Conservation (phyloP, 2,888 invertebrate species). For the Dasysyrphus tricinctus region DNA sequence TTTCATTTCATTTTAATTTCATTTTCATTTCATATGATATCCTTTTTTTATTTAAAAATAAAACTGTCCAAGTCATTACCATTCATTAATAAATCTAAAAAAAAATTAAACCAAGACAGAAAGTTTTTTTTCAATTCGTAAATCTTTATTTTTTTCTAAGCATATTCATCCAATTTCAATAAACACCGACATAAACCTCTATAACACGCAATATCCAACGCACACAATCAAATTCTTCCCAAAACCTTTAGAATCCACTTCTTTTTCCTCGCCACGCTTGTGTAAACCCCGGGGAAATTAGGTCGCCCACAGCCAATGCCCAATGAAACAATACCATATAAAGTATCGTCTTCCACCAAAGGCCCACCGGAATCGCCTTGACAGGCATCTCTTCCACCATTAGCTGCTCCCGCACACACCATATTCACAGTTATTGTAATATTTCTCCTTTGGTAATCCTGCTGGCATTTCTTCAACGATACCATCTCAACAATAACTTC, state of each 20-base stretch:
- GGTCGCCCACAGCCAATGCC: conserved; percentile 77
- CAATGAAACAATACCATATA: conserved; percentile 84
- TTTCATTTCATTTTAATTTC: no score
- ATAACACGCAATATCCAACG: neutral
- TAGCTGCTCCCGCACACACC: conserved; percentile 69
- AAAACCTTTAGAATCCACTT: neutral
- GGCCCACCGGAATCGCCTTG: conserved; percentile 83
- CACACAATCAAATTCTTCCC: neutral
- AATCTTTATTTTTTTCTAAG: neutral
- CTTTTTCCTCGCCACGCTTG: neutral
- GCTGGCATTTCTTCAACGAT: neutral
- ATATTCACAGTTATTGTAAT: neutral
- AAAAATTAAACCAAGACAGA: no score
- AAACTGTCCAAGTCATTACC: no score
- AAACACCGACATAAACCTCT: no score
- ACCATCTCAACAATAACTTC: conserved; percentile 2
- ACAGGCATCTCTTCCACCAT: conserved; percentile 85
- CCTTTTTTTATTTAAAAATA: no score
- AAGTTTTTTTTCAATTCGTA: neutral
- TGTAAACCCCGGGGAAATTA: conserved; percentile 23
- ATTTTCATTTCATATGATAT: no score
- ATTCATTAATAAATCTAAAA: no score
- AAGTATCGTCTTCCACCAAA: conserved; percentile 78
- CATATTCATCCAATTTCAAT: neutral
- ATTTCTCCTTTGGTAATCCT: neutral